These are phyloP conservation scores for Notarius quadriscutis DNA, from an alignment of 2,113 vertebrate species.

Conservation along the genomic window DNA sequence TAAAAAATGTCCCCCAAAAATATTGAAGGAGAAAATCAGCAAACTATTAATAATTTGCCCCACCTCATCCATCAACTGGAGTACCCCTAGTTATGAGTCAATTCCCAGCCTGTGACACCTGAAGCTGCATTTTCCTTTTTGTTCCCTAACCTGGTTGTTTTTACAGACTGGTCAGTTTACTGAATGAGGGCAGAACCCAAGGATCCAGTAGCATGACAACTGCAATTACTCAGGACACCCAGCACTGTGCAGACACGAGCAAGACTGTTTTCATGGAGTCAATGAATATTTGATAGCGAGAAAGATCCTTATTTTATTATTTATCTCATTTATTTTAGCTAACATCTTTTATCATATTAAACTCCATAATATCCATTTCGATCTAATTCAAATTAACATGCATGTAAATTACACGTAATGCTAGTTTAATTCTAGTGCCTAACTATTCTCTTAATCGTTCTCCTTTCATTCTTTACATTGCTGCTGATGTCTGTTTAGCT, in stretches of 20 bases:
- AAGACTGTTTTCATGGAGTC: not conserved
- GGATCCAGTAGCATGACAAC: constrained; percentile 41
- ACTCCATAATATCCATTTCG: not conserved
- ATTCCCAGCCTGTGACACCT: constrained; percentile 58
- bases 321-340: not conserved
- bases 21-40: constrained; percentile 65
- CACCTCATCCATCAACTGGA: constrained; percentile 62
- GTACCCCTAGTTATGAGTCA: constrained; percentile 59
- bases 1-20: constrained; percentile 62
- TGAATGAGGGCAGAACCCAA: constrained; percentile 45
- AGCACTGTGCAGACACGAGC: not conserved
- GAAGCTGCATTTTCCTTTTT: constrained; percentile 58
- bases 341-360: not conserved
- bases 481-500: not conserved
- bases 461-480: not conserved
- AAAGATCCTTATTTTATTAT: not conserved
- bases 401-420: not conserved
- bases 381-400: not conserved
- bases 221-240: constrained; percentile 50
- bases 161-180: constrained; percentile 46
- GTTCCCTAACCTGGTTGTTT: constrained; percentile 47
- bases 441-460: not conserved
- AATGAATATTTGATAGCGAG: not conserved
- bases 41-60: constrained; percentile 66
- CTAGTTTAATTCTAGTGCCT: not conserved